phyloP scores from a whole-genome alignment of 2,888 invertebrate genomes.

The Bellardia pandia region DNA sequence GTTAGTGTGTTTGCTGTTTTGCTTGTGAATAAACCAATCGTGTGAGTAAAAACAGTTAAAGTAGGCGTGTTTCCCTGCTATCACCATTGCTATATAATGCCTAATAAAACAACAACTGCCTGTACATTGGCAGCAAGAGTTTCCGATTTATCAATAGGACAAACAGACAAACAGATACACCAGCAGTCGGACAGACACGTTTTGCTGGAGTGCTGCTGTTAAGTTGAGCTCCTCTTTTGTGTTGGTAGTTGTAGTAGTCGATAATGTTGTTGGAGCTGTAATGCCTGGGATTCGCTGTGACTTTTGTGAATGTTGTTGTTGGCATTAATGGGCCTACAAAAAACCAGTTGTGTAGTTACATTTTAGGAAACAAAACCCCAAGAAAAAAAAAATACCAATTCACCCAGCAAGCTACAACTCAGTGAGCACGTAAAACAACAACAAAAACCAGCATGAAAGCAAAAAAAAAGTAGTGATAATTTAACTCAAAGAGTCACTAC shows the following conservation, averaged over 20 bases:
- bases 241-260: slow-evolving; percentile 29
- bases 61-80: slow-evolving; percentile 69
- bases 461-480: slow-evolving; percentile 63
- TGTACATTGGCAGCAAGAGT: slow-evolving; percentile 38
- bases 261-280: slow-evolving; percentile 10
- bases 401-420: slow-evolving; percentile 60
- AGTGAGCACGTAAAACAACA: slow-evolving; percentile 74
- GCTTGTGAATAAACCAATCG: slow-evolving; percentile 60
- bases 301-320: slow-evolving; percentile 14
- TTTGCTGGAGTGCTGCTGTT: slow-evolving; percentile 36
- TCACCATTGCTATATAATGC: slow-evolving; percentile 46
- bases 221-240: slow-evolving; percentile 39
- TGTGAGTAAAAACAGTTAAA: slow-evolving; percentile 56
- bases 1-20: neutral
- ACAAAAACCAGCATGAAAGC: slow-evolving; percentile 61
- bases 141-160: slow-evolving; percentile 38
- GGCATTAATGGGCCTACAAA: slow-evolving; percentile 9
- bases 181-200: neutral
- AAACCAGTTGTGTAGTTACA: slow-evolving; percentile 74
- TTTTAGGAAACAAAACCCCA: neutral
- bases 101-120: neutral
- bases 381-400: slow-evolving; percentile 52
- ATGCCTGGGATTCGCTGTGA: slow-evolving; percentile 38
- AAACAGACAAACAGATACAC: slow-evolving; percentile 2
- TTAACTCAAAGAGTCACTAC: slow-evolving; percentile 71